Base-by-base conservation (phyloP, 2,888 invertebrate genomes). In the Mythimna vitellina region DNA sequence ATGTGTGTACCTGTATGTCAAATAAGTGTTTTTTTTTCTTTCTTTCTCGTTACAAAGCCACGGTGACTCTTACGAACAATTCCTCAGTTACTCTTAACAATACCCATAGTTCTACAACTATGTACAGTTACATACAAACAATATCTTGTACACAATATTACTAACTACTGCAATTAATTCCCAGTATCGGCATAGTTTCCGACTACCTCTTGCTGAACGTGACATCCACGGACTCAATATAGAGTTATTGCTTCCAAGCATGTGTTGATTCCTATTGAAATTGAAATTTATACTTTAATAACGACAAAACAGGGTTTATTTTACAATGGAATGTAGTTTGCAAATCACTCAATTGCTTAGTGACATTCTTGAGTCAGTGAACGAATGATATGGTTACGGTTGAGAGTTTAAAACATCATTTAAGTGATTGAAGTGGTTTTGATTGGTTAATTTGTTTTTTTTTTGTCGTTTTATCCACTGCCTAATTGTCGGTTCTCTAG, bases 171-270 rank as follows among this genome's bases (percentile, higher is more conserved):
- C 73, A 84, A 84, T 82, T 80, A 84, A 80, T 83, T 78, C 54
- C 62, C 66, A 72, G 81, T 76, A 84, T 84, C 77, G 78, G 73
- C 81, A 86, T 85, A 87, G 86, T 87, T 87, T 76, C 46, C 32
- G 61, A 76, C 71, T 82, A 70, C 72, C 70, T 78, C 76, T 72
- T 76, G 76, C 78, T 70, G 73, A 79, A 83, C 71, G 66, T 79
- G 83, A 86, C 87, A 81, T 84, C 79, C 81, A 83, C 76, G 70
- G 78, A 86, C 84, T 83, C 86, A 79, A 80, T 80, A 79, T 76
- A 83, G 67, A 81, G 67, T 69, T 80, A 84, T 88, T 88, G 84
- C 82, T 81, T 76, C 29, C 66, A 73, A 84, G 69, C 82, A 84
- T 87, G 81, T 82, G 68, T 70, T 57, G 54, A 73, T 49, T 58